Evolutionary conservation across 2,888 invertebrate species (phyloP).

Genomic region (Drosophila testacea): DNA sequence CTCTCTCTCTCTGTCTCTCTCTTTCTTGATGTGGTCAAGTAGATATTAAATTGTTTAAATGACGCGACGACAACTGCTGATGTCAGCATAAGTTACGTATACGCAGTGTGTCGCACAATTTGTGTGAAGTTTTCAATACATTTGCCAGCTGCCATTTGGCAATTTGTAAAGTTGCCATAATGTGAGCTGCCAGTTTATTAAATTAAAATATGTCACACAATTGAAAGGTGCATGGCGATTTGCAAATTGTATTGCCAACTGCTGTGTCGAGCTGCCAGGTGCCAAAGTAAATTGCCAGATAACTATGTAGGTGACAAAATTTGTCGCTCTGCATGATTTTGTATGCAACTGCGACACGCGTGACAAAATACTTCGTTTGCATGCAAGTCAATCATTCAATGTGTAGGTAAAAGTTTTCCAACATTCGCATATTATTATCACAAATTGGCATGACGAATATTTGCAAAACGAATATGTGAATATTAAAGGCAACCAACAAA

Average conservation of each 20-base stretch:
- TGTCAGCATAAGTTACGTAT: constrained; percentile 48
- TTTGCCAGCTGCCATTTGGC: constrained; percentile 23
- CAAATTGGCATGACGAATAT: constrained; percentile 33
- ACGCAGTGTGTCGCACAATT: constrained; percentile 33
- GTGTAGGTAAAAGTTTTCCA: constrained; percentile 2
- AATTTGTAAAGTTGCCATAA: constrained; percentile 38
- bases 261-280: constrained; percentile 18
- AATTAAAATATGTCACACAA: constrained; percentile 67
- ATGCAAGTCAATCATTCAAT: constrained; percentile 63
- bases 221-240: constrained; percentile 53
- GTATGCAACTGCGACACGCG: constrained; percentile 42
- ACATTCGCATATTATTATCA: constrained; percentile 22
- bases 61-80: constrained; percentile 23
- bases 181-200: constrained; percentile 54
- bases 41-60: constrained; percentile 22
- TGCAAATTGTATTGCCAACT: constrained; percentile 57
- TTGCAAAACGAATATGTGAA: constrained; percentile 10
- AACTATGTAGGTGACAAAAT: constrained; percentile 43
- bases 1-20: no score
- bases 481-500: constrained; percentile 15
- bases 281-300: constrained; percentile 26
- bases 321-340: constrained; percentile 53
- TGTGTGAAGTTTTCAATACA: constrained; percentile 27
- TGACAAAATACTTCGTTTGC: constrained; percentile 51
- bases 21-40: not conserved